Evolutionary conservation across 2,888 invertebrate species (phyloP).

Genomic region (Synanthedon tipuliformis): DNA sequence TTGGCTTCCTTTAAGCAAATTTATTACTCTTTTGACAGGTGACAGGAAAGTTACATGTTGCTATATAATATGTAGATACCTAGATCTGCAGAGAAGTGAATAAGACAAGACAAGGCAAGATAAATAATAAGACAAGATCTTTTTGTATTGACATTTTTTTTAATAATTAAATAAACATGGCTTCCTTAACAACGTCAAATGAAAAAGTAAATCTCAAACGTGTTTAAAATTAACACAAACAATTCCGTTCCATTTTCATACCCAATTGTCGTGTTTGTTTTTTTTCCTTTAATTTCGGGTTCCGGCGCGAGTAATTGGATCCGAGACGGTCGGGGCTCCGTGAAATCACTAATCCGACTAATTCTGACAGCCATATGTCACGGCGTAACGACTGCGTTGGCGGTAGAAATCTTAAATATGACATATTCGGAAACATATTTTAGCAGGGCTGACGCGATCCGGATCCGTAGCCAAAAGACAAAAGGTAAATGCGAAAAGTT

Average conservation of each 20-base stretch:
- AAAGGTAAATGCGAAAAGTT: not conserved
- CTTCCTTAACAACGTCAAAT: too few species aligned
- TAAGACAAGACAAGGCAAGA: too few species aligned
- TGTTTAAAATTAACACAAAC: constrained; percentile 33
- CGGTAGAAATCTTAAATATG: constrained; percentile 15
- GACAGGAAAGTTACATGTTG: too few species aligned
- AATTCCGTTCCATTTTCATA: constrained; percentile 45
- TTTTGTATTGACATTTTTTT: too few species aligned
- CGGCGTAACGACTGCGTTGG: constrained; percentile 46
- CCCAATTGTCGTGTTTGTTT: constrained; percentile 47
- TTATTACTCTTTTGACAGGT: too few species aligned
- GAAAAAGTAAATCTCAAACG: constrained; percentile 13
- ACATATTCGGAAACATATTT: constrained; percentile 7
- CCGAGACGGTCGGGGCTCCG: constrained; percentile 49
- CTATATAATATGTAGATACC: too few species aligned
- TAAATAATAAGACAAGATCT: too few species aligned
- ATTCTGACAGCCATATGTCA: constrained; percentile 70
- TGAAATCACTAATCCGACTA: constrained; percentile 69
- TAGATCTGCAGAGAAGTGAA: too few species aligned
- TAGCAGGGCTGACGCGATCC: constrained; percentile 1
- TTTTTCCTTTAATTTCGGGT: constrained; percentile 44
- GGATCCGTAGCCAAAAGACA: not conserved
- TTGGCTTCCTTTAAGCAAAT: too few species aligned
- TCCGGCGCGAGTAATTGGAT: constrained; percentile 62
- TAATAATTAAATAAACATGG: too few species aligned